Evolutionary conservation across 2,797 vertebrate genomes (phyloP).

Genomic region (Acomys russatus): DNA sequence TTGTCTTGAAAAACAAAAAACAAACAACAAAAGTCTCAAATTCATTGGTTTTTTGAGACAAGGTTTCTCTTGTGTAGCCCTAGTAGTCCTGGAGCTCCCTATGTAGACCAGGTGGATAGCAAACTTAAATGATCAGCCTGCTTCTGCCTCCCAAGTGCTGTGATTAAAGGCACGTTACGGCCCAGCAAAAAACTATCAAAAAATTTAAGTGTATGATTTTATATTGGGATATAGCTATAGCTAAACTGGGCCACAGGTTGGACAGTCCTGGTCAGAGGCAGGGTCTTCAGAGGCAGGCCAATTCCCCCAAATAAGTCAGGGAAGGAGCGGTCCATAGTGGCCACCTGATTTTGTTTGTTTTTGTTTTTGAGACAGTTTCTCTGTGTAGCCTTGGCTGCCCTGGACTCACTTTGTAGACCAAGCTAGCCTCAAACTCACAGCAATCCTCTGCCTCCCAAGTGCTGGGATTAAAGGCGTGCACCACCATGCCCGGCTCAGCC

Average conservation of each 20-base stretch:
- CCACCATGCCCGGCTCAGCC: too few relatives aligned
- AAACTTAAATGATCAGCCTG: not conserved
- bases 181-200: not conserved
- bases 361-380: too few relatives aligned
- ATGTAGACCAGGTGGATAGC: not conserved
- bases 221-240: not conserved
- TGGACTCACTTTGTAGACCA: too few relatives aligned
- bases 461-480: too few relatives aligned
- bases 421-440: too few relatives aligned
- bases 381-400: too few relatives aligned
- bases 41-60: not conserved
- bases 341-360: rapidly evolving
- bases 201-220: not conserved
- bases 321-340: rapidly evolving
- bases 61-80: not conserved
- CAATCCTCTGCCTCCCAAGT: too few relatives aligned
- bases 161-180: not conserved
- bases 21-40: too few relatives aligned
- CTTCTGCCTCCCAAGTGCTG: not conserved
- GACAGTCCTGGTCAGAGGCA: rapidly evolving
- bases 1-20: too few relatives aligned
- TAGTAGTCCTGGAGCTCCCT: not conserved
- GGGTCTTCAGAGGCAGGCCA: not conserved
- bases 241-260: not conserved
- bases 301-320: not conserved